Evolutionary conservation across 2,113 vertebrate species (phyloP).

Genomic region (Atlantisia rogersi): DNA sequence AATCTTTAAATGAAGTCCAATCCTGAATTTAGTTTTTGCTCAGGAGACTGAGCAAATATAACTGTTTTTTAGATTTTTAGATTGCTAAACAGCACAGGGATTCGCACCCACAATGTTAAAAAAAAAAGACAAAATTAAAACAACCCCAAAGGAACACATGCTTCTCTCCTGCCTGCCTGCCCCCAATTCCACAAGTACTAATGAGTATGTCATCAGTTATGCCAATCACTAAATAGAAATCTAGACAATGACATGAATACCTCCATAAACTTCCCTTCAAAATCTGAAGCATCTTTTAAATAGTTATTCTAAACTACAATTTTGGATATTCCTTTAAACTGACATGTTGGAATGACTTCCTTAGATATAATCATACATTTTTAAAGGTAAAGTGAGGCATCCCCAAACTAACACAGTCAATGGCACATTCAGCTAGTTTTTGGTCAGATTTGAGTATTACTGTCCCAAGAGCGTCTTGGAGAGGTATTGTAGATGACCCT

Average conservation of each 20-base stretch:
- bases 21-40: neutral
- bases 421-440: neutral
- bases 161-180: rapidly evolving
- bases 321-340: neutral
- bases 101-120: neutral
- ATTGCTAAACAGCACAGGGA: neutral
- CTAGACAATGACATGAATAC: rapidly evolving
- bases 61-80: neutral
- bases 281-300: neutral
- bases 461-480: neutral
- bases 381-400: neutral
- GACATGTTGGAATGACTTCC: neutral
- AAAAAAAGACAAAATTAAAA: neutral
- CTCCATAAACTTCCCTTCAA: neutral
- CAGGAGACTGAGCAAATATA: neutral
- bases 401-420: neutral
- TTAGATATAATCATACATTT: rapidly evolving
- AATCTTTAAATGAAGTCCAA: neutral
- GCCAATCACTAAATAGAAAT: neutral
- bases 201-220: neutral
- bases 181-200: neutral
- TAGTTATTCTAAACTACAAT: neutral
- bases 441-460: neutral
- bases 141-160: neutral
- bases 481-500: neutral